Percentiles rank a stretch among this genome's conserved stretches.
Evolutionary conservation across 2,888 invertebrate species (phyloP).

Genomic region (Morinoia aosen): DNA sequence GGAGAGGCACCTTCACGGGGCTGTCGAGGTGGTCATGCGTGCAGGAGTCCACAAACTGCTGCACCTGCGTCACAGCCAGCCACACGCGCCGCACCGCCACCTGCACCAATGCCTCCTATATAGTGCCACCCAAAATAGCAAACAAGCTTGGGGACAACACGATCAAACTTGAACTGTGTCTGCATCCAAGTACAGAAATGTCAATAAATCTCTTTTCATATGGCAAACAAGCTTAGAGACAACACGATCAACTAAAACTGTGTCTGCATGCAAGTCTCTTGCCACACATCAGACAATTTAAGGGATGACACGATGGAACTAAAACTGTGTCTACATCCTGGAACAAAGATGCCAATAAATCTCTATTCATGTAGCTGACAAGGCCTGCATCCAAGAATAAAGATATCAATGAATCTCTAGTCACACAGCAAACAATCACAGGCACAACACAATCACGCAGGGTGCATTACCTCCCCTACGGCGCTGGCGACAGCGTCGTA

Average conservation of each 20-base stretch:
- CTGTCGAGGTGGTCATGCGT: slow-evolving; percentile 65
- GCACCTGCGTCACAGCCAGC: slow-evolving; percentile 63
- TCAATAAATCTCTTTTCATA: no score
- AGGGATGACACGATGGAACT: no score
- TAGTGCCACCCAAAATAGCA: neutral
- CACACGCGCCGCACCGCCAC: slow-evolving; percentile 63
- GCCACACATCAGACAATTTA: no score
- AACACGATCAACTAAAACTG: no score
- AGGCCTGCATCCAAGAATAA: no score
- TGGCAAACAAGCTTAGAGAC: no score
- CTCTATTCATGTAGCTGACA: no score
- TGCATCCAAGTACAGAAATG: no score
- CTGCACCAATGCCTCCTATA: slow-evolving; percentile 16
- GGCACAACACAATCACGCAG: neutral
- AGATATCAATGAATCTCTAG: no score
- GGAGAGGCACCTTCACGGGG: slow-evolving; percentile 59
- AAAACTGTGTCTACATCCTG: no score
- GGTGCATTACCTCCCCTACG: slow-evolving; percentile 59
- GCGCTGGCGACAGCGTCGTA: slow-evolving; percentile 58
- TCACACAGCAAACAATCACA: neutral
- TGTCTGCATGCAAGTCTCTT: no score
- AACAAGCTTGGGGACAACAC: neutral
- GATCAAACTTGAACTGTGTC: neutral
- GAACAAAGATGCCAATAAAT: no score
- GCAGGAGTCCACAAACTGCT: slow-evolving; percentile 64